Conservation (phyloP, 2,797 vertebrate genomes). For the Rachycentron canadum region DNA sequence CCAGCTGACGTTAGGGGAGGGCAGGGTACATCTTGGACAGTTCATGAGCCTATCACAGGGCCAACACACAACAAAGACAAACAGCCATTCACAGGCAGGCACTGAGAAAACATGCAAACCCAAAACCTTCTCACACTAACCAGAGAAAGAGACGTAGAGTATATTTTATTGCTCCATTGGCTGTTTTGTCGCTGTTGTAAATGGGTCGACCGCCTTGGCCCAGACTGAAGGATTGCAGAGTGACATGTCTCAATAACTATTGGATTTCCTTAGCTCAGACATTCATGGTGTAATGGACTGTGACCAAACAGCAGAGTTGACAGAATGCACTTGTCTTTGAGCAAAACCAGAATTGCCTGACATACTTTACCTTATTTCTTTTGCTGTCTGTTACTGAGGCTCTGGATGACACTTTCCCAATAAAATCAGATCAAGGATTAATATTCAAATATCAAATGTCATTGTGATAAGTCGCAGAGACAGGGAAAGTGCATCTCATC, state of each 20-base stretch:
- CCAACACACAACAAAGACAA: no score
- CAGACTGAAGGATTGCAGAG: no score
- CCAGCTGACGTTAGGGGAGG: no score
- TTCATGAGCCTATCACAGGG: no score
- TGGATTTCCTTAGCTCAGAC: neutral
- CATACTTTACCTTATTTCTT: neutral
- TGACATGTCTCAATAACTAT: neutral
- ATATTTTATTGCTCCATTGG: neutral
- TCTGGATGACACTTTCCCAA: neutral
- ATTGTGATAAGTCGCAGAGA: neutral
- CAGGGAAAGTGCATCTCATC: neutral
- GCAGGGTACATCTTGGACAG: no score
- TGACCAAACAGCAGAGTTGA: neutral
- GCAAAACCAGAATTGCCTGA: neutral
- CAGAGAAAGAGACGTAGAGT: no score
- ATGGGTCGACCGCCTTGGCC: no score
- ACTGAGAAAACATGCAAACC: no score
- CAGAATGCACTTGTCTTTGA: neutral
- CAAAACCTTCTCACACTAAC: no score
- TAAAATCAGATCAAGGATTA: neutral
- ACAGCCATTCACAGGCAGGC: no score
- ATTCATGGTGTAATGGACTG: neutral
- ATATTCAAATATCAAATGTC: neutral
- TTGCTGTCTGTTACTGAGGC: neutral
- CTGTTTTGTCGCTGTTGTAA: neutral